Evolutionary conservation across 2,113 vertebrate genomes (phyloP), one percentile per base, ranked within the genome.

Genomic region (Hystrix cristata): DNA sequence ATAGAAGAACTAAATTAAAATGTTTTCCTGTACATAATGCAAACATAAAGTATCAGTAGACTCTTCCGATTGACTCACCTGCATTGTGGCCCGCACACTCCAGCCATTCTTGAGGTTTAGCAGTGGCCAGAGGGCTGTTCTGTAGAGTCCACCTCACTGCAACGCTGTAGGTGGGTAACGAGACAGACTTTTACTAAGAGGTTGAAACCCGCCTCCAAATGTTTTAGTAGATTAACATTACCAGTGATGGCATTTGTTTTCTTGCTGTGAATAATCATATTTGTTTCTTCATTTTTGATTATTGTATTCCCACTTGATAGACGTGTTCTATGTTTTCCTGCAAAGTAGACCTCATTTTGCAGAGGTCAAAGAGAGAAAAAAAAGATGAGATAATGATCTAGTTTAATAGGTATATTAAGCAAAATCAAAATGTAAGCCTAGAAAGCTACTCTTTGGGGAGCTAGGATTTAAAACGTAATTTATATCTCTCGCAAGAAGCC

Each of bases 1-100:
- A 64, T 80, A 76, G 46, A 78, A 85, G 87, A 91, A 91, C 12
- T 88, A 43, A 96, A 82, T 65, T 91, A 91, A 95, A 83, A 84
- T 94, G 0, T 53, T 92, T 60, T 90, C 83, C n/a, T 60, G 16
- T 62, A 14, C 43, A 74, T 78, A 79, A 91, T 85, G 46, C 12
- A 86, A 25, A 92, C 38, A 53, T 51, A 60, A 38, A 71, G n/a
- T 86, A 80, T 21, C 43, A 53, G 1, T 25, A 72, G 62, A 29
- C 78, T 9, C 23, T 69, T 86, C 38, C 59, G 31, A 79, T 80
- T 46, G 81, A 43, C 78, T 95, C 14, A 87, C 19, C 46, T 64
- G 15, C n/a, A 51, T 71, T 71, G 79, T 78, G 55, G 25, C 69
- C 89, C 38, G 74, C 29, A 16, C 91, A n/a, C n/a, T 60, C 18